Percentiles rank a stretch among this genome's conserved stretches.
phyloP scores from a whole-genome alignment of 2,888 invertebrate species.

The Ophion obscuratus region DNA sequence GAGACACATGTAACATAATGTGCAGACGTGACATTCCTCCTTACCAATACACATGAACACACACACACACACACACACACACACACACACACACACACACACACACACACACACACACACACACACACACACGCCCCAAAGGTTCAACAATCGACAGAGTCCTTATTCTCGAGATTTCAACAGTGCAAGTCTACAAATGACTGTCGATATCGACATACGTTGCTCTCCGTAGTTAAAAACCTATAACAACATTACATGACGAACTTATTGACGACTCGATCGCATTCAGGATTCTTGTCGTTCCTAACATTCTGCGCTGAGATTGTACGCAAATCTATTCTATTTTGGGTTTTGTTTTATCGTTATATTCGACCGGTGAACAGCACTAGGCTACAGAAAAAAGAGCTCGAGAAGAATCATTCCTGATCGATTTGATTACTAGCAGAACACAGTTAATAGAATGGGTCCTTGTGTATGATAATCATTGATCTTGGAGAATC shows the following conservation, averaged over 20 bases:
- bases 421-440: too few species aligned
- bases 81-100: not conserved
- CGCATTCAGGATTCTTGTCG: too few species aligned
- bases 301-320: too few species aligned
- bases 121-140: not conserved
- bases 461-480: too few species aligned
- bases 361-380: too few species aligned
- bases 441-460: too few species aligned
- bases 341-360: too few species aligned
- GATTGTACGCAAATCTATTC: too few species aligned
- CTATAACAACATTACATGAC: not conserved
- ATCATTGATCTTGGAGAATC: too few species aligned
- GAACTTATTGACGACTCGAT: slow-evolving; percentile 10
- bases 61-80: not conserved
- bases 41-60: not conserved
- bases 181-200: slow-evolving; percentile 29
- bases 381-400: too few species aligned
- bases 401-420: too few species aligned
- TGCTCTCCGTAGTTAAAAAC: not conserved
- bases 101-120: not conserved
- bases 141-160: slow-evolving; percentile 22
- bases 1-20: slow-evolving; percentile 10
- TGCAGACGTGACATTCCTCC: slow-evolving; percentile 36
- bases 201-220: not conserved
- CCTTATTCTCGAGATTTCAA: slow-evolving; percentile 9